Evolutionary conservation across 2,113 vertebrate species (phyloP).

Genomic region (Dicaeum eximium): DNA sequence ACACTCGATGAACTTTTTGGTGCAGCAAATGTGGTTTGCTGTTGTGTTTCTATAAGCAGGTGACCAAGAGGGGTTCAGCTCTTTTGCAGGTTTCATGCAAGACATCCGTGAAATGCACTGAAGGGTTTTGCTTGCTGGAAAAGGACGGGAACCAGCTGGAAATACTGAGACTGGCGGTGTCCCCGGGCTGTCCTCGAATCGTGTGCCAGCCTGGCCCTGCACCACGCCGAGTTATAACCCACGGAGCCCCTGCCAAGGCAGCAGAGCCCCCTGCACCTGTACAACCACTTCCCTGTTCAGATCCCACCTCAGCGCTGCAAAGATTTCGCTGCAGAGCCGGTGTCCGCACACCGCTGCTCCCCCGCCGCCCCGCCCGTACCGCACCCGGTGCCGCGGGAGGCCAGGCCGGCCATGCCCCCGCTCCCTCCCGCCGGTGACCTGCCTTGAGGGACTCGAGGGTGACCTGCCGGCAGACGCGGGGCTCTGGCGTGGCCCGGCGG

Average conservation of each 20-base stretch:
- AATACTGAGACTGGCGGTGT: background rate
- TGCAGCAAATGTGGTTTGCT: background rate
- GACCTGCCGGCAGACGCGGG: constrained; percentile 81
- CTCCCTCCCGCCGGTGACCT: constrained; percentile 13
- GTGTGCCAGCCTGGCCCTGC: background rate
- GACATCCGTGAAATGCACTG: background rate
- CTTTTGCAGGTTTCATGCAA: accelerated
- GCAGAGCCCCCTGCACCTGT: background rate
- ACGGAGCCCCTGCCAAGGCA: background rate
- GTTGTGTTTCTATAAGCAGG: background rate
- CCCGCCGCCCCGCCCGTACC: background rate
- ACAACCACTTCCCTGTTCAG: accelerated
- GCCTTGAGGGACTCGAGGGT: constrained; percentile 92
- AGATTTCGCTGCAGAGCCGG: background rate
- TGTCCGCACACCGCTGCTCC: background rate
- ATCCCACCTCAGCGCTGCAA: too few relatives aligned
- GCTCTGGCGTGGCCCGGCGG: constrained; percentile 33
- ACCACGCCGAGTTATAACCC: background rate
- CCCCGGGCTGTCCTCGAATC: accelerated
- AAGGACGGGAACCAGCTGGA: background rate
- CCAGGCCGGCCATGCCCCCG: background rate
- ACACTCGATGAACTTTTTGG: background rate
- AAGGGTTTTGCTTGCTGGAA: background rate
- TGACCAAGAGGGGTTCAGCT: background rate
- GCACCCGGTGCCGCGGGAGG: background rate